Evolutionary conservation across 1,140 invertebrate species (phyloP).

Genomic region (Trinorchestia longiramus): DNA sequence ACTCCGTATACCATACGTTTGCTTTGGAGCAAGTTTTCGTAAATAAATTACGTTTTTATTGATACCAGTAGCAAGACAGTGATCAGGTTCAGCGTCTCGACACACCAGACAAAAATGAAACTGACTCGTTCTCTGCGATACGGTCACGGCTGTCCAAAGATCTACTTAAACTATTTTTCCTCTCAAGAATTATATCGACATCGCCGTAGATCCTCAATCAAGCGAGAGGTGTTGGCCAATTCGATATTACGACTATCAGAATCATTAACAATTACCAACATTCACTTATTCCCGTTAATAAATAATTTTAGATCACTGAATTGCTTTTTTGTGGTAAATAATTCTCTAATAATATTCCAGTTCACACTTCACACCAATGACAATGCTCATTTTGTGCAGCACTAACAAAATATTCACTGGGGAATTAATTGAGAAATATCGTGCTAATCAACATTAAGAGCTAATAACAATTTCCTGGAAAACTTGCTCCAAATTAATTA

Average conservation of each 20-base stretch:
- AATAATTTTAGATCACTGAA: neutral
- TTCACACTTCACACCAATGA: neutral
- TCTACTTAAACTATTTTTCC: neutral
- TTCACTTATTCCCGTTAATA: neutral
- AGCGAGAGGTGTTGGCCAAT: neutral
- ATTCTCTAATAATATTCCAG: neutral
- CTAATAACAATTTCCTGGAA: neutral
- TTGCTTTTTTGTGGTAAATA: neutral
- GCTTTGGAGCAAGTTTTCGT: neutral
- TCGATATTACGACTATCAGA: neutral
- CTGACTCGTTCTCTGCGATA: no score
- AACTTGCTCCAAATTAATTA: neutral
- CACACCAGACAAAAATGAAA: neutral
- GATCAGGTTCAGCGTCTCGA: neutral
- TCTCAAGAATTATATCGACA: neutral
- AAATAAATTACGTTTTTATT: neutral
- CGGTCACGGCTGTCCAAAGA: no score
- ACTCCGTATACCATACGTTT: neutral
- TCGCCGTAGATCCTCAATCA: neutral
- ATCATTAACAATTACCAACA: neutral
- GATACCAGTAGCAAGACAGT: neutral
- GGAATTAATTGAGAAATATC: no score
- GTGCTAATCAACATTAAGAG: neutral
- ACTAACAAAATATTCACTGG: no score
- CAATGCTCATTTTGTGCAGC: neutral